Percentiles rank a stretch among this genome's conserved stretches.
These are phyloP conservation scores for Spilosoma lubricipeda DNA, from an alignment of 2,888 invertebrate species.

Conservation along the genomic window DNA sequence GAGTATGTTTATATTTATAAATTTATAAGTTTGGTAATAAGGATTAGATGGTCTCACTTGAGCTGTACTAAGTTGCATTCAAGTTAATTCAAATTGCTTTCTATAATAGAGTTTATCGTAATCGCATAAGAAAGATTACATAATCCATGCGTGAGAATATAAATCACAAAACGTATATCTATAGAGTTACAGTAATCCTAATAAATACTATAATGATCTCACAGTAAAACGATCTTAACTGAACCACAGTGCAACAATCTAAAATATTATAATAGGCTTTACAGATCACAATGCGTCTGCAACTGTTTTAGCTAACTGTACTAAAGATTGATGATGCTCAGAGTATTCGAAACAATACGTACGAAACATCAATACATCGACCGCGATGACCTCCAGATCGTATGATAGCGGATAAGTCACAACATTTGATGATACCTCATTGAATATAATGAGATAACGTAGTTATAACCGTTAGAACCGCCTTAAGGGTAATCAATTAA, in stretches of 20 bases:
- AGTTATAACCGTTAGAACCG: constrained; percentile 54
- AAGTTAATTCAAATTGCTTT: neutral
- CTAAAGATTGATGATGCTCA: constrained; percentile 75
- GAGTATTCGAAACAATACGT: constrained; percentile 75
- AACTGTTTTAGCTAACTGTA: constrained; percentile 65
- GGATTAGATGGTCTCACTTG: neutral
- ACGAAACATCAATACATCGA: constrained; percentile 68
- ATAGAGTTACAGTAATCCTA: constrained; percentile 46
- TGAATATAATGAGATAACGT: constrained; percentile 63
- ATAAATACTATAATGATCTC: constrained; percentile 42
- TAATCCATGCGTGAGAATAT: constrained; percentile 41
- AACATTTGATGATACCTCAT: constrained; percentile 68
- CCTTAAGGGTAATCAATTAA: constrained; percentile 64
- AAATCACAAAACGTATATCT: constrained; percentile 29
- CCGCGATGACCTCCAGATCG: constrained; percentile 65
- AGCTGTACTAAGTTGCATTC: neutral
- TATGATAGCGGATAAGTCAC: constrained; percentile 71
- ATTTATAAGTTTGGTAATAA: neutral
- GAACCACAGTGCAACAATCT: constrained; percentile 50
- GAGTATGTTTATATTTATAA: neutral
- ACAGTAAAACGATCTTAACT: constrained; percentile 37
- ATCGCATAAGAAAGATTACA: constrained; percentile 3
- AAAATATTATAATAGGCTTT: constrained; percentile 63
- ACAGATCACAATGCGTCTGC: constrained; percentile 58
- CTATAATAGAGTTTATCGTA: neutral